Evolutionary conservation across 2,113 vertebrate genomes (phyloP).

Genomic region (Delphinus delphis): DNA sequence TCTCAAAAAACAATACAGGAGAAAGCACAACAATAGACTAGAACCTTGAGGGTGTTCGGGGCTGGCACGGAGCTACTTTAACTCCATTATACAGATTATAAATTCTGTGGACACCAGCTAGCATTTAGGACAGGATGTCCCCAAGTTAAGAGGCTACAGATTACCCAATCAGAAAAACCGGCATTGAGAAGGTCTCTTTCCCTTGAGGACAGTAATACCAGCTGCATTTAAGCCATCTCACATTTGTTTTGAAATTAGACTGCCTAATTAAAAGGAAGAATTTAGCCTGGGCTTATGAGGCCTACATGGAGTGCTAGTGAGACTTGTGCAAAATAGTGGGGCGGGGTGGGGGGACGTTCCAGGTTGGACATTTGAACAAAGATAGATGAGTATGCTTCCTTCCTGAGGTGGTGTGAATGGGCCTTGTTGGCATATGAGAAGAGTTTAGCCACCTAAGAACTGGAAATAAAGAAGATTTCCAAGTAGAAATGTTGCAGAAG

Average conservation of each 20-base stretch:
- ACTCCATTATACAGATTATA: background rate
- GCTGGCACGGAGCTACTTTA: background rate
- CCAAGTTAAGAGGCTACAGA: background rate
- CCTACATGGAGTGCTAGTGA: background rate
- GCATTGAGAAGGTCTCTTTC: background rate
- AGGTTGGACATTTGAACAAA: background rate
- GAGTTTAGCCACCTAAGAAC: background rate
- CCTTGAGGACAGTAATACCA: background rate
- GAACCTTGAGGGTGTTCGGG: background rate
- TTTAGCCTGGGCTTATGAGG: background rate
- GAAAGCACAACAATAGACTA: background rate
- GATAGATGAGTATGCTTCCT: background rate
- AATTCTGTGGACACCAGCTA: background rate
- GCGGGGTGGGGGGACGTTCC: background rate
- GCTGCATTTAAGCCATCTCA: background rate
- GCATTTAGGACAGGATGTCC: background rate
- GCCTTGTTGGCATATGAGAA: background rate
- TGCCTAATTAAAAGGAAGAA: background rate
- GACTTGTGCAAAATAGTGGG: background rate
- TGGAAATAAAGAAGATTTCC: conserved; percentile 28
- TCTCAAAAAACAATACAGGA: background rate
- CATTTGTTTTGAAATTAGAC: background rate
- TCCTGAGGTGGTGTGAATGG: background rate
- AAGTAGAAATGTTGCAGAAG: conserved; percentile 47
- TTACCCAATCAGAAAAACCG: background rate